These are phyloP conservation scores for Bombus polaris DNA, from an alignment of 1,140 invertebrate species.

Conservation along the genomic window DNA sequence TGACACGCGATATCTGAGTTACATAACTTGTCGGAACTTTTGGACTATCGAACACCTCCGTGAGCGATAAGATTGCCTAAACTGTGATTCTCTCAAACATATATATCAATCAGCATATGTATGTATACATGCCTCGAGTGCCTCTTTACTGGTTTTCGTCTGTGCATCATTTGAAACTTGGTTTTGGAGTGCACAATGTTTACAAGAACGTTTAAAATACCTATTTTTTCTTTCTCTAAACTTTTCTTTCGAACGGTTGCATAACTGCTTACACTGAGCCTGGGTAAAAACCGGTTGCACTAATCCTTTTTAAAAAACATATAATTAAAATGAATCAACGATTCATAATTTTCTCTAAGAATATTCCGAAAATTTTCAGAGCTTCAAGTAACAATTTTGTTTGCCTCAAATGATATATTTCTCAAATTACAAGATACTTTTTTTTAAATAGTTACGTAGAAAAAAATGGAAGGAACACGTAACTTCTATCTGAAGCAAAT, in stretches of 20 bases:
- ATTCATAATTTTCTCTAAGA: too few relatives aligned
- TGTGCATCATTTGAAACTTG: background rate
- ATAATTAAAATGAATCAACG: too few relatives aligned
- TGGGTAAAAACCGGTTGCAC: too few relatives aligned
- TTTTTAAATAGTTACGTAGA: background rate
- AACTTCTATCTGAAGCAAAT: too few relatives aligned
- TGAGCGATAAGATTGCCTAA: slow-evolving; percentile 4
- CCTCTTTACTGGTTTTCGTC: too few relatives aligned
- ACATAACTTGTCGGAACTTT: background rate
- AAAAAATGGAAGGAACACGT: background rate
- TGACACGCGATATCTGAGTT: background rate
- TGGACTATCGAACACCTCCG: background rate
- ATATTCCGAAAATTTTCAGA: too few relatives aligned
- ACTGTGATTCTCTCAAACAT: background rate
- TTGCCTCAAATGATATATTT: background rate
- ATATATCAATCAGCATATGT: background rate
- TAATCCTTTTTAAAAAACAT: too few relatives aligned
- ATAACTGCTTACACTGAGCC: too few relatives aligned
- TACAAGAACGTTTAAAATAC: background rate
- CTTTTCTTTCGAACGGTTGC: background rate
- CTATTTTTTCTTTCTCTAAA: background rate
- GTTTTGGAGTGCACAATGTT: background rate
- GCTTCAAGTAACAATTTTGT: background rate
- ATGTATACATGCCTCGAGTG: too few relatives aligned
- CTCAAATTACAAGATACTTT: background rate